Conservation (phyloP, 2,797 vertebrate genomes). For the Darevskia nairensis region DNA sequence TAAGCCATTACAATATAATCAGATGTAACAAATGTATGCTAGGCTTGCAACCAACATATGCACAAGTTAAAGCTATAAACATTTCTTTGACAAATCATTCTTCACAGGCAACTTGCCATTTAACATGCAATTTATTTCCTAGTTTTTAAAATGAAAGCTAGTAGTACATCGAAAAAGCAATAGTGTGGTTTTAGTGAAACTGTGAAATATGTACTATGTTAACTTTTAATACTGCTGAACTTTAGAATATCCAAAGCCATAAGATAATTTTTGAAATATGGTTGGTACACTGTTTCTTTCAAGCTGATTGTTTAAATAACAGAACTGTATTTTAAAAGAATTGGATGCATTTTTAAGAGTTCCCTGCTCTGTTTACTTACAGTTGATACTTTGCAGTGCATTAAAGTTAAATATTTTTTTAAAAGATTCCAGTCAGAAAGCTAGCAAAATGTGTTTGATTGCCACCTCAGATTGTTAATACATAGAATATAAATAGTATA, state of each 20-base stretch:
- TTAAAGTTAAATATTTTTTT: neutral
- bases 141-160: constrained; percentile 35
- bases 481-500: neutral
- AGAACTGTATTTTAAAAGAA: constrained; percentile 12
- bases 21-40: constrained; percentile 39
- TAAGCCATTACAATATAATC: constrained; percentile 52
- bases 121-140: constrained; percentile 53
- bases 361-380: neutral
- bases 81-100: constrained; percentile 63
- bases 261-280: neutral
- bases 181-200: neutral
- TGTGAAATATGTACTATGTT: constrained; percentile 29
- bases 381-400: neutral
- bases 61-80: constrained; percentile 54
- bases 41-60: constrained; percentile 36
- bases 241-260: constrained; percentile 20
- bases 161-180: constrained; percentile 29
- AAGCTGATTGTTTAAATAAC: neutral
- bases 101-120: constrained; percentile 61
- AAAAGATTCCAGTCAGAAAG: neutral
- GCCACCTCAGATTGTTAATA: neutral
- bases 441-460: neutral
- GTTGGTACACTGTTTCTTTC: constrained; percentile 25
- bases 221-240: constrained; percentile 38
- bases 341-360: neutral